Conservation (phyloP, 1,140 invertebrate species). For the Drosophila oshimai region DNA sequence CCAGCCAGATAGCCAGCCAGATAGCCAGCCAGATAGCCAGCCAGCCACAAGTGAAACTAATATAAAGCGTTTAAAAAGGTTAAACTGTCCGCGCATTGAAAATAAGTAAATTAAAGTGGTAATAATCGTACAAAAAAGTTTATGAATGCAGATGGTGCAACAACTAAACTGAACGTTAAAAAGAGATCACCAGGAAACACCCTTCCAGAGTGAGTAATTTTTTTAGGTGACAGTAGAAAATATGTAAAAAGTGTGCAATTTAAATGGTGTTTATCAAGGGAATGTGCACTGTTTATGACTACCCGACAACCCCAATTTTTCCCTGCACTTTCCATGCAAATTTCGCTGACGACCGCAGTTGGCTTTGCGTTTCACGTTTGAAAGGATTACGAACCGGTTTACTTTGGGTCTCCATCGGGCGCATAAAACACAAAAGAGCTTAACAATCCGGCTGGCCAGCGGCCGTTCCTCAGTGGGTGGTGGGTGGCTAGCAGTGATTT, state of each 20-base stretch:
- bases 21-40: too few species aligned
- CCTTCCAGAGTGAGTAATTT: too few species aligned
- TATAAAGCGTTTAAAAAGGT: too few species aligned
- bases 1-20: too few species aligned
- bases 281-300: conserved; percentile 11
- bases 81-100: too few species aligned
- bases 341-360: conserved; percentile 34
- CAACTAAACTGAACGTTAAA: too few species aligned
- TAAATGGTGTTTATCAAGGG: neutral
- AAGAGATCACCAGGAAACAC: too few species aligned
- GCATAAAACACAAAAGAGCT: conserved; percentile 29
- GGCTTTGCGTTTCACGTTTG: conserved; percentile 45
- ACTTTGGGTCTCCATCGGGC: neutral
- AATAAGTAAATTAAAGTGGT: too few species aligned
- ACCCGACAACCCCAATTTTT: conserved; percentile 25
- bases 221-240: too few species aligned
- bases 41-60: too few species aligned
- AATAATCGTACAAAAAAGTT: too few species aligned
- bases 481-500: conserved; percentile 40
- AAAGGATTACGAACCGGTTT: conserved; percentile 56
- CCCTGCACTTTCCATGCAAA: neutral
- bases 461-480: conserved; percentile 20
- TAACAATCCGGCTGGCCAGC: conserved; percentile 36
- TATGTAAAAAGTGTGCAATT: conserved; percentile 1
- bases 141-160: too few species aligned